These are phyloP conservation scores for Acleris literana DNA, from an alignment of 2,888 invertebrate species.

Conservation along the genomic window DNA sequence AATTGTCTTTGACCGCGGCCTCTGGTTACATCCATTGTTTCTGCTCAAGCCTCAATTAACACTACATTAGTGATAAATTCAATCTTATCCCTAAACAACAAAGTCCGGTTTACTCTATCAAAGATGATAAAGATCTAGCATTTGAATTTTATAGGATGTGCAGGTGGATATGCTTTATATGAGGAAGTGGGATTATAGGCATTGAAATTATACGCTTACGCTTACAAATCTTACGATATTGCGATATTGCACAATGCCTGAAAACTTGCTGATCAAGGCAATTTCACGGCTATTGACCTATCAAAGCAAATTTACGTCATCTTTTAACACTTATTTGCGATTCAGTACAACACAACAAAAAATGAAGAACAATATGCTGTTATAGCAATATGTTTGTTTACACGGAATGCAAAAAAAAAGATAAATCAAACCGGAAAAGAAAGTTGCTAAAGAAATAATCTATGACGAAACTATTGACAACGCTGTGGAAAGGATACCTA, in stretches of 20 bases:
- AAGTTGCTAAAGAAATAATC: too few relatives aligned
- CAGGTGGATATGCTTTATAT: slow-evolving; percentile 8
- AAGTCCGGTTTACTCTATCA: slow-evolving; percentile 8
- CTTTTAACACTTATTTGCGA: background rate
- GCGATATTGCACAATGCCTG: slow-evolving; percentile 9
- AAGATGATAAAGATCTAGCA: slow-evolving; percentile 14
- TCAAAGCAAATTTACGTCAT: slow-evolving; percentile 8
- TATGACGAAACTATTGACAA: too few relatives aligned
- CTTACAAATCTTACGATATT: background rate
- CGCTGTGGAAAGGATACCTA: too few relatives aligned
- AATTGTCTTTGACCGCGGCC: slow-evolving; percentile 78
- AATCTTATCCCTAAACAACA: slow-evolving; percentile 25
- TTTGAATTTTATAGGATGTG: slow-evolving; percentile 15
- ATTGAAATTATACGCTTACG: slow-evolving; percentile 8
- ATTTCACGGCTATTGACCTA: slow-evolving; percentile 21
- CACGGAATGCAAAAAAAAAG: too few relatives aligned
- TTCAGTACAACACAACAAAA: too few relatives aligned
- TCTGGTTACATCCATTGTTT: slow-evolving; percentile 68
- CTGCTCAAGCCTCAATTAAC: slow-evolving; percentile 48
- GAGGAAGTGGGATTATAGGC: slow-evolving; percentile 7
- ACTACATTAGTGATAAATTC: slow-evolving; percentile 37
- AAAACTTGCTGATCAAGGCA: slow-evolving; percentile 1
- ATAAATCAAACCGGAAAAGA: too few relatives aligned
- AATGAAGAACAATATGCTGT: too few relatives aligned
- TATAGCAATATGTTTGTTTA: too few relatives aligned